phyloP scores from a whole-genome alignment of 1,140 invertebrate species.

The Drosophila paulistorum region DNA sequence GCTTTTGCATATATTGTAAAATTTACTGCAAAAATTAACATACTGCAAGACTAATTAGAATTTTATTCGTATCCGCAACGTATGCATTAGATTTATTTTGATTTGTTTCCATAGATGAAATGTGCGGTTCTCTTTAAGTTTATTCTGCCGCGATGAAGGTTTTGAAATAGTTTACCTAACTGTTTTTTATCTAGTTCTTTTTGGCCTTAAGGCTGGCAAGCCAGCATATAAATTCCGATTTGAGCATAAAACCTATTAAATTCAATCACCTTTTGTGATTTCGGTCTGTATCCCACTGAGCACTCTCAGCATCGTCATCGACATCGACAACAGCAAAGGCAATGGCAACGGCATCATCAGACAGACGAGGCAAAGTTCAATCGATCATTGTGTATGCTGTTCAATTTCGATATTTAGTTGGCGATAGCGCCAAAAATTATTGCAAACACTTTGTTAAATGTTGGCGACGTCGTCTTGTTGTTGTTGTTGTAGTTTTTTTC shows the following conservation, averaged over 20 bases:
- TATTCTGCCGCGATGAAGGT: background rate
- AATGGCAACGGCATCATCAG: slow-evolving; percentile 27
- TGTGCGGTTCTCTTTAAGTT: no score
- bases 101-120: no score
- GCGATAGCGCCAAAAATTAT: slow-evolving; percentile 76
- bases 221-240: slow-evolving; percentile 27
- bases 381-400: slow-evolving; percentile 70
- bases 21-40: no score
- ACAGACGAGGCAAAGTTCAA: slow-evolving; percentile 65
- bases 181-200: slow-evolving; percentile 5
- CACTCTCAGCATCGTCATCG: slow-evolving; percentile 45
- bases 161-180: slow-evolving; percentile 2
- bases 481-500: slow-evolving; percentile 5
- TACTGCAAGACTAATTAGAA: no score
- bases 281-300: slow-evolving; percentile 36
- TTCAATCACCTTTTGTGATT: slow-evolving; percentile 68
- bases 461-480: slow-evolving; percentile 42
- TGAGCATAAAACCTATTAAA: slow-evolving; percentile 54
- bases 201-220: slow-evolving; percentile 4
- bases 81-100: no score
- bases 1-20: no score
- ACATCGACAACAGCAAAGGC: background rate
- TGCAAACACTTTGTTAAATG: slow-evolving; percentile 80
- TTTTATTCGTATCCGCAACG: no score
- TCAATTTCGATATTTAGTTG: slow-evolving; percentile 63